Evolutionary conservation across 2,113 vertebrate genomes (phyloP).

Genomic region (Apteryx mantelli): DNA sequence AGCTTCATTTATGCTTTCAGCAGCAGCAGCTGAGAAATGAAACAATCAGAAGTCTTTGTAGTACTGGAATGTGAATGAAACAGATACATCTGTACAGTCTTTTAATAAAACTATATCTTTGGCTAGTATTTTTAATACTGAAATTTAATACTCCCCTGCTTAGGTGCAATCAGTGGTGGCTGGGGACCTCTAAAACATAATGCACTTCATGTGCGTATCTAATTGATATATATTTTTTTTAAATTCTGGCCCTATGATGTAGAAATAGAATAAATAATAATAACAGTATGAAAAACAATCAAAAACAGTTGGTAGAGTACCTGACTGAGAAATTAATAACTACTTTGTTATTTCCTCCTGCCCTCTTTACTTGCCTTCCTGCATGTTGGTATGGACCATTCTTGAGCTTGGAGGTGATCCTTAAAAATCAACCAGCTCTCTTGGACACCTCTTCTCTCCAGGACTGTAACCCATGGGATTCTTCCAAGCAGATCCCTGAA

Average conservation of each 20-base stretch:
- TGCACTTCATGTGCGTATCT: not conserved
- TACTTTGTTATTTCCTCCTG: not conserved
- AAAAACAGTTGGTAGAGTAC: too few species aligned
- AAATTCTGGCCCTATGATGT: too few species aligned
- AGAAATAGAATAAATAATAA: too few species aligned
- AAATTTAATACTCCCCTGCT: not conserved
- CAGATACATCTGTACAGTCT: not conserved
- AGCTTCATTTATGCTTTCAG: not conserved
- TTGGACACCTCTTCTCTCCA: too few species aligned
- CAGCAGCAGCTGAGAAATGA: not conserved
- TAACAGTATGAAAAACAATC: too few species aligned
- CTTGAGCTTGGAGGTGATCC: too few species aligned
- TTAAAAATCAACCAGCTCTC: too few species aligned
- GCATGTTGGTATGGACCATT: too few species aligned
- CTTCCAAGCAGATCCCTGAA: too few species aligned
- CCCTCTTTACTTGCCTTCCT: too few species aligned
- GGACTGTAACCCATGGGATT: too few species aligned
- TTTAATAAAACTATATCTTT: not conserved
- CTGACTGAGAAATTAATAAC: not conserved
- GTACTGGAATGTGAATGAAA: not conserved
- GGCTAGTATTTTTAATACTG: not conserved
- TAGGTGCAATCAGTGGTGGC: not conserved
- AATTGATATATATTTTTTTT: not conserved
- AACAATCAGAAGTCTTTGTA: not conserved
- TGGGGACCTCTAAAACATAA: not conserved